Evolutionary conservation across 2,797 vertebrate species (phyloP).

Genomic region (Acanthurus leucopareius): DNA sequence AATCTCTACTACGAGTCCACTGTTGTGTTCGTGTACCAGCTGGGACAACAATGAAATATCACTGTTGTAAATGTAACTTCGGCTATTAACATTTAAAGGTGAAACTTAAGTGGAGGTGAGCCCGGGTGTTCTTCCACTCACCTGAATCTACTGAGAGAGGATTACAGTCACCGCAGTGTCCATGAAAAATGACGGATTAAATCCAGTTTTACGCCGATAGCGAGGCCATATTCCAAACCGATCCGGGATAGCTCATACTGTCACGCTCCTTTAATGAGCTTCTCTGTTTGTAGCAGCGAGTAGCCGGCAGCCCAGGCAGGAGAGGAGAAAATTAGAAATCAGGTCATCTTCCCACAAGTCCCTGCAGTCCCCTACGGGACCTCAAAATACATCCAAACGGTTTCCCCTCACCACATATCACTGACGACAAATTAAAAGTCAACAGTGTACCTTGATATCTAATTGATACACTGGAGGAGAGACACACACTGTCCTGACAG

Average conservation of each 20-base stretch:
- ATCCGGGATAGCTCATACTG: constrained; percentile 31
- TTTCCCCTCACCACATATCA: constrained; percentile 71
- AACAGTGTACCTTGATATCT: constrained; percentile 38
- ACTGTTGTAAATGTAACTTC: constrained; percentile 5
- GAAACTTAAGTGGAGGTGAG: not conserved
- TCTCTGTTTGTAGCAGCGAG: constrained; percentile 64
- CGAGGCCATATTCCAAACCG: constrained; percentile 34
- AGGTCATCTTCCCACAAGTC: constrained; percentile 86
- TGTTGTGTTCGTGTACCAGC: constrained; percentile 2
- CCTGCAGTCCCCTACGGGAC: constrained; percentile 79
- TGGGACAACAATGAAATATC: constrained; percentile 8
- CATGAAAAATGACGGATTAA: constrained; percentile 52
- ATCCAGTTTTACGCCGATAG: constrained; percentile 48
- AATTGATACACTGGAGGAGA: constrained; percentile 33
- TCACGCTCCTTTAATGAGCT: constrained; percentile 49
- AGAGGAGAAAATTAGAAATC: constrained; percentile 82
- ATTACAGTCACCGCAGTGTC: constrained; percentile 43
- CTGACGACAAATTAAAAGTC: constrained; percentile 42
- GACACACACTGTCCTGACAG: constrained; percentile 38
- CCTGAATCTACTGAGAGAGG: constrained; percentile 60
- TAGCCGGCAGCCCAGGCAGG: constrained; percentile 70
- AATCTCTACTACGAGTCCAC: not conserved
- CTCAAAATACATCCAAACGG: constrained; percentile 77
- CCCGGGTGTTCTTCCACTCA: constrained; percentile 56
- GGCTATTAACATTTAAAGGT: constrained; percentile 14